Base-by-base conservation (phyloP, 2,797 vertebrate genomes). In the Xerus rutilus region DNA sequence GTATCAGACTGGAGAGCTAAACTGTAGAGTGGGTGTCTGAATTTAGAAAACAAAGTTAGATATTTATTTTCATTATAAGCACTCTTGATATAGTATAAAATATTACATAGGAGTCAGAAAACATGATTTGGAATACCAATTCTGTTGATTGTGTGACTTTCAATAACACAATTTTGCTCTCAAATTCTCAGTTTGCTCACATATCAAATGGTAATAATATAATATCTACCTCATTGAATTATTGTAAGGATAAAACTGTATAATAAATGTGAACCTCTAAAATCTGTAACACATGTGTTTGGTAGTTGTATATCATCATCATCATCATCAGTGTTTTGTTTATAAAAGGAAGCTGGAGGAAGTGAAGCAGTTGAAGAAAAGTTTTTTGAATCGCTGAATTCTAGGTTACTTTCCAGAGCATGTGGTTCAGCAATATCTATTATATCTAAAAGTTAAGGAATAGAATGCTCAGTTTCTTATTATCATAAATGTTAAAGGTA, bases 221-320 rank as follows among this genome's bases (percentile, higher is more conserved):
- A 88, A 25, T 82, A 86, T 43, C 79, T 97, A 89, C 77, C 69
- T 97, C 76, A 84, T 20, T 91, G 54, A 52, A 91, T 39, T 86
- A 17, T 73, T 91, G 54, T 94, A 94, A 96, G 39, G 59, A 2
- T 93, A 91, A 88, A 96, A 84, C 84, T 87, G 88, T 65, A 82
- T 54, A 89, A 91, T 95, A 96, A 97, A 91, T 81, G 59, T 77
- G 21, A 91, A 91, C 17, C 21, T 96, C 52, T 91, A 76, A 91
- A 89, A 73, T 79, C 23, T 74, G 1, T 84, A 87, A 87, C 67
- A 8, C 39, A 69, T 3, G 45, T 82, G 25, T 3, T 92, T 91
- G 35, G 52, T 73, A 52, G 18, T 90, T 12, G 17, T 43, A 64
- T 79, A 21, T 87, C 54, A 43, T 32, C 65, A 69, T 35, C 12